phyloP scores from a whole-genome alignment of 2,888 invertebrate species.

The Leptopilina syphax region DNA sequence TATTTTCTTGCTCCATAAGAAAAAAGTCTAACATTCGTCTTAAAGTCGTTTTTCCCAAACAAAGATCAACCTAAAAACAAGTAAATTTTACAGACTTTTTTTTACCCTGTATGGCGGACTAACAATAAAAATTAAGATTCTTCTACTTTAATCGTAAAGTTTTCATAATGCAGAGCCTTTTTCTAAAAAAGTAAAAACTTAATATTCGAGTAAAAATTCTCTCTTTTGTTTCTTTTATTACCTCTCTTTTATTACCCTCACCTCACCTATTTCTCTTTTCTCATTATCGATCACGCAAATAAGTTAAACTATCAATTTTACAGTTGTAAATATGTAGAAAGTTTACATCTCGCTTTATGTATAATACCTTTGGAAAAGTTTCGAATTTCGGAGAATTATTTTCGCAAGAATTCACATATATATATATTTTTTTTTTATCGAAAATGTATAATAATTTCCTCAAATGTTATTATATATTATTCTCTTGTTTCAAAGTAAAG shows the following conservation, averaged over 20 bases:
- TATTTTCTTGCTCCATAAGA: no score
- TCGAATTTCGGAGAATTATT: no score
- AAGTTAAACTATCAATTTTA: no score
- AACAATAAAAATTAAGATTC: background rate
- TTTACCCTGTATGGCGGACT: no score
- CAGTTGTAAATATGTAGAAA: background rate
- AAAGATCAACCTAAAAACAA: background rate
- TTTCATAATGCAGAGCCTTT: background rate
- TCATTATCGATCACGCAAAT: no score
- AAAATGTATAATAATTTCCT: conserved; percentile 26
- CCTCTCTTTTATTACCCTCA: background rate
- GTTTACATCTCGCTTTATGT: background rate
- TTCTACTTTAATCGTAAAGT: conserved; percentile 2
- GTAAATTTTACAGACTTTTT: background rate
- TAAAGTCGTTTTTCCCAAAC: no score
- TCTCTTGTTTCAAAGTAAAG: conserved; percentile 26
- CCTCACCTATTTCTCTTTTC: no score
- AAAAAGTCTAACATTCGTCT: no score
- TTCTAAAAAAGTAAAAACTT: background rate
- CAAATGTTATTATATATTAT: background rate
- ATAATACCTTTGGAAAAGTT: no score
- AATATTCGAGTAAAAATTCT: background rate
- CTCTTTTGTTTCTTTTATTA: background rate
- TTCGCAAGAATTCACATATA: no score
- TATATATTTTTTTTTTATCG: background rate